Conservation (phyloP, 2,797 vertebrate species). For the Hafferia zeledoni region DNA sequence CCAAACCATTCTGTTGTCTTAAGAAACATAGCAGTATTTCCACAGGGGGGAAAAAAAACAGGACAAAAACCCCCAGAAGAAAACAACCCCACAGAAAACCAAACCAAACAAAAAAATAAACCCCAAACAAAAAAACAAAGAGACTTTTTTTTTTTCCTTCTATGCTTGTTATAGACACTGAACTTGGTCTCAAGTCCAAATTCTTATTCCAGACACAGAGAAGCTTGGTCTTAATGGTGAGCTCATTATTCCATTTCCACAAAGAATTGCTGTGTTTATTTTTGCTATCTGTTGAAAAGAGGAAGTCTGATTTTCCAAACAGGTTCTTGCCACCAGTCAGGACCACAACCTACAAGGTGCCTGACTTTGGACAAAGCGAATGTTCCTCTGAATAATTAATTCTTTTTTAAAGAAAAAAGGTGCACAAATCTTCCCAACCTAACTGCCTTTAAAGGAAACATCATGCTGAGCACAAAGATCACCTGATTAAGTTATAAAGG, state of each 20-base stretch:
- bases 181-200: neutral
- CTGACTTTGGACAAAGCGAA: neutral
- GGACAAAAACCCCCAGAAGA: neutral
- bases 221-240: neutral
- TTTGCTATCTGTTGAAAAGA: neutral
- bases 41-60: too few species aligned
- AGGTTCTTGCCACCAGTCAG: neutral
- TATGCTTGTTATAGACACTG: neutral
- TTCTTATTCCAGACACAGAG: neutral
- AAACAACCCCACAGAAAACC: too few species aligned
- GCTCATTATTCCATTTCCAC: neutral
- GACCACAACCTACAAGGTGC: neutral
- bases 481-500: neutral
- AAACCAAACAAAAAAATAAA: too few species aligned
- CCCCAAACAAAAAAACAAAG: neutral
- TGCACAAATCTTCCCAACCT: neutral
- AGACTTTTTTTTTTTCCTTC: neutral
- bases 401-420: neutral
- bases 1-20: neutral
- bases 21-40: neutral
- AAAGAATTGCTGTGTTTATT: neutral
- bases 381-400: neutral
- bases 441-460: neutral
- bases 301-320: neutral
- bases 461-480: neutral